These are phyloP conservation scores for Conops quadrifasciatus DNA, from an alignment of 2,888 invertebrate genomes.

Conservation along the genomic window DNA sequence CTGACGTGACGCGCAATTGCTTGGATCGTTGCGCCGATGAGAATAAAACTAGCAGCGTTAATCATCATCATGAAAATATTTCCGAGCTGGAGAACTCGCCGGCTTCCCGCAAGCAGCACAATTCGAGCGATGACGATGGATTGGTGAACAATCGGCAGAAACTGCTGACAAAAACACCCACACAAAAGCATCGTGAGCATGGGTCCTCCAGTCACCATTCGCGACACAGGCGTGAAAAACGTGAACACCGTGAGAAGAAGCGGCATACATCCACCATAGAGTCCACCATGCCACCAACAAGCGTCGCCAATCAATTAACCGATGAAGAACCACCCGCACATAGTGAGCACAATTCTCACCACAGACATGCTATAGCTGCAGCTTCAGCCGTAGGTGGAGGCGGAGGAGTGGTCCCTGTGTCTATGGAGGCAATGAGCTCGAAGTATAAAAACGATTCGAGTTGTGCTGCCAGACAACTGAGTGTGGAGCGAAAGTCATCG, in stretches of 20 bases:
- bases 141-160: conserved; percentile 38
- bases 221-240: conserved; percentile 55
- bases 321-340: conserved; percentile 59
- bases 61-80: conserved; percentile 36
- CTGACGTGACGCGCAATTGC: background rate
- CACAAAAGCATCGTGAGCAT: conserved; percentile 51
- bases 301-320: conserved; percentile 42
- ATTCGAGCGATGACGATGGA: conserved; percentile 54
- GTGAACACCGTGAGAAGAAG: conserved; percentile 62
- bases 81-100: conserved; percentile 37
- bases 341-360: conserved; percentile 40
- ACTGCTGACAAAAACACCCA: conserved; percentile 36
- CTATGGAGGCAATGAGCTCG: conserved; percentile 17
- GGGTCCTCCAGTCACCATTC: conserved; percentile 41
- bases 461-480: conserved; percentile 39
- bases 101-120: conserved; percentile 36
- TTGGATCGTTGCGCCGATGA: conserved; percentile 2
- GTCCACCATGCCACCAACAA: conserved; percentile 42
- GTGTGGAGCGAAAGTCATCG: conserved; percentile 54
- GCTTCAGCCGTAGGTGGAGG: no score
- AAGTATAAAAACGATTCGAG: conserved; percentile 8
- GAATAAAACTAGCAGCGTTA: conserved; percentile 14
- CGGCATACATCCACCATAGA: conserved; percentile 50
- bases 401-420: no score
- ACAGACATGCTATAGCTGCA: conserved; percentile 51